Conservation (phyloP, 2,888 invertebrate species). For the Agrotis segetum region DNA sequence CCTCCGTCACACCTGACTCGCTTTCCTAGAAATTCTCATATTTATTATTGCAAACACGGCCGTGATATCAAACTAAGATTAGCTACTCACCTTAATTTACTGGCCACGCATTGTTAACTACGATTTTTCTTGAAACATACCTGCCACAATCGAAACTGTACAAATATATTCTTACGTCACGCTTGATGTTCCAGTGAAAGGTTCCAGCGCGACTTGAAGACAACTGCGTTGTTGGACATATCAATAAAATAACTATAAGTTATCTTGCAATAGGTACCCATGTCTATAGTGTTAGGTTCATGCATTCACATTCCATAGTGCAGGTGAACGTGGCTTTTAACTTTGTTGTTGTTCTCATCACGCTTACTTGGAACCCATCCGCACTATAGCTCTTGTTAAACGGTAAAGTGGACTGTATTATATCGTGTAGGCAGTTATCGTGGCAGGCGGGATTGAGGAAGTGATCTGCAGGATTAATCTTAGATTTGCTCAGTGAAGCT, state of each 20-base stretch:
- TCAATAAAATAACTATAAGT: constrained; percentile 39
- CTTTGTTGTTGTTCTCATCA: constrained; percentile 56
- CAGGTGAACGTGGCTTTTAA: constrained; percentile 52
- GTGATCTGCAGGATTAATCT: constrained; percentile 41
- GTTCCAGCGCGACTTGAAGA: constrained; percentile 44
- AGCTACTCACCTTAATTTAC: constrained; percentile 67
- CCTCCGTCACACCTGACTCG: constrained; percentile 74
- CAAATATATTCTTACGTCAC: constrained; percentile 51
- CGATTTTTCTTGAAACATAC: constrained; percentile 65
- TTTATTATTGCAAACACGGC: constrained; percentile 72
- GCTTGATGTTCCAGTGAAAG: constrained; percentile 68
- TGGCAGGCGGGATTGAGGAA: constrained; percentile 37
- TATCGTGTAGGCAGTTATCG: constrained; percentile 32
- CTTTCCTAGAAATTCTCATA: constrained; percentile 79
- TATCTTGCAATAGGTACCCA: constrained; percentile 4
- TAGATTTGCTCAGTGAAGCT: constrained; percentile 22
- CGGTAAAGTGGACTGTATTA: constrained; percentile 38
- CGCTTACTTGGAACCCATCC: constrained; percentile 52
- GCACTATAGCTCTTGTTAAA: constrained; percentile 36
- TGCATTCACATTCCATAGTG: constrained; percentile 49
- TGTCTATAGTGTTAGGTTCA: constrained; percentile 37
- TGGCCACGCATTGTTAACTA: constrained; percentile 73
- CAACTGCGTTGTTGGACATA: constrained; percentile 21
- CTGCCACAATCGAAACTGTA: constrained; percentile 34
- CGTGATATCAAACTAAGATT: constrained; percentile 72